phyloP scores from a whole-genome alignment of 1,140 invertebrate species.

The Anastatus disparis region DNA sequence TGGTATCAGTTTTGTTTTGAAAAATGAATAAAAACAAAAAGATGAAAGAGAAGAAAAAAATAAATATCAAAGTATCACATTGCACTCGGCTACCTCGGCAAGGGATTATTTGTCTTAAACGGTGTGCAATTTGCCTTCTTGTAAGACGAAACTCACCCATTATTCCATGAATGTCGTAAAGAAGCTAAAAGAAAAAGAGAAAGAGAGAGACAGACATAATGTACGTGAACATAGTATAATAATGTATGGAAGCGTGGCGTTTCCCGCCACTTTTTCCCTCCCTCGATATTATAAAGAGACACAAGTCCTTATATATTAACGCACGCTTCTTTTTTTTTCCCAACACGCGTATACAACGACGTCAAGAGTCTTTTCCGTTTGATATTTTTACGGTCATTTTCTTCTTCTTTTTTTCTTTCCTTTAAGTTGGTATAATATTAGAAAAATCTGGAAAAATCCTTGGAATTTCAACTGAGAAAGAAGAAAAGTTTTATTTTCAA shows the following conservation, averaged over 20 bases:
- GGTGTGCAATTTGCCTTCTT: conserved; percentile 19
- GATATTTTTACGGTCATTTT: too few species aligned
- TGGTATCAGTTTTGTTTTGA: too few species aligned
- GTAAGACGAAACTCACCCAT: conserved; percentile 21
- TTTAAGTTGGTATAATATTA: background rate
- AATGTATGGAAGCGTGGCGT: conserved; percentile 5
- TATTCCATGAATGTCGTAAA: background rate
- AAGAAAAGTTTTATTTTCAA: too few species aligned
- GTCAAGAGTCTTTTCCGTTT: background rate
- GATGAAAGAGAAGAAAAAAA: too few species aligned
- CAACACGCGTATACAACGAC: too few species aligned
- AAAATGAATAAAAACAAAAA: too few species aligned
- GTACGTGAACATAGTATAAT: too few species aligned
- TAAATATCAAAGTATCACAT: background rate
- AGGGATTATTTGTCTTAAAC: conserved; percentile 22
- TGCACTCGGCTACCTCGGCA: background rate
- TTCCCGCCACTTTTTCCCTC: conserved; percentile 38
- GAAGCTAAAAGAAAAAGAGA: background rate
- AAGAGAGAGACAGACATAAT: background rate
- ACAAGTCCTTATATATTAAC: too few species aligned
- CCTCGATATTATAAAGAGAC: background rate
- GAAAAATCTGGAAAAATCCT: too few species aligned
- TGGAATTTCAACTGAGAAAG: too few species aligned
- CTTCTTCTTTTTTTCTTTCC: conserved; percentile 4
- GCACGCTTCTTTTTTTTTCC: background rate